Conservation (phyloP, 2,797 vertebrate genomes). For the Sebastes oblongus region DNA sequence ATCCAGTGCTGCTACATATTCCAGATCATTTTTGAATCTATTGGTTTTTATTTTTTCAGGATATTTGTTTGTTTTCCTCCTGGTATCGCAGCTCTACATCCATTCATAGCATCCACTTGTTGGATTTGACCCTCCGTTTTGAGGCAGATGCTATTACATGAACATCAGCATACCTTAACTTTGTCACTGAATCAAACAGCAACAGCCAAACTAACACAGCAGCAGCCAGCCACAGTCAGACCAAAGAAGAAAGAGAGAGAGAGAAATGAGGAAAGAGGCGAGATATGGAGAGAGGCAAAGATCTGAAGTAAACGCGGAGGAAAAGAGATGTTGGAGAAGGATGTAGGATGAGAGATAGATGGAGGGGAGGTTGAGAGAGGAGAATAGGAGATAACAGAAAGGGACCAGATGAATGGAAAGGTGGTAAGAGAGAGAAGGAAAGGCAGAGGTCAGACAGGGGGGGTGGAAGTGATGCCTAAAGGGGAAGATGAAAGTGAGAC, state of each 20-base stretch:
- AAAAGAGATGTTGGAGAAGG: background rate
- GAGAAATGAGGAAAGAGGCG: background rate
- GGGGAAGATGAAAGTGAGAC: background rate
- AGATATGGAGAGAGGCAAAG: no score
- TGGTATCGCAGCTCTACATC: background rate
- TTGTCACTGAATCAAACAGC: background rate
- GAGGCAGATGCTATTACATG: background rate
- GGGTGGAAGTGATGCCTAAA: background rate
- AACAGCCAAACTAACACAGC: background rate
- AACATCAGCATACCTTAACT: background rate
- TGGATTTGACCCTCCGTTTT: background rate
- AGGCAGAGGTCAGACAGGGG: background rate
- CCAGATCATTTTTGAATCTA: background rate
- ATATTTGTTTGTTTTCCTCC: background rate
- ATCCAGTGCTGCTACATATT: background rate
- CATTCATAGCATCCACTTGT: background rate
- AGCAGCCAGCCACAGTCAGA: background rate
- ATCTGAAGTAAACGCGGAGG: background rate
- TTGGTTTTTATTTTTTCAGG: background rate
- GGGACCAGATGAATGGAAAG: background rate
- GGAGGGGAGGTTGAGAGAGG: background rate
- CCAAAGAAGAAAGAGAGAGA: background rate
- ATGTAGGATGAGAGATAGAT: background rate
- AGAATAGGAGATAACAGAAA: background rate
- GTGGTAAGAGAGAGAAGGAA: background rate